Evolutionary conservation across 2,113 vertebrate species (phyloP), one percentile per base, ranked within the genome.

Genomic region (Delphinus delphis): DNA sequence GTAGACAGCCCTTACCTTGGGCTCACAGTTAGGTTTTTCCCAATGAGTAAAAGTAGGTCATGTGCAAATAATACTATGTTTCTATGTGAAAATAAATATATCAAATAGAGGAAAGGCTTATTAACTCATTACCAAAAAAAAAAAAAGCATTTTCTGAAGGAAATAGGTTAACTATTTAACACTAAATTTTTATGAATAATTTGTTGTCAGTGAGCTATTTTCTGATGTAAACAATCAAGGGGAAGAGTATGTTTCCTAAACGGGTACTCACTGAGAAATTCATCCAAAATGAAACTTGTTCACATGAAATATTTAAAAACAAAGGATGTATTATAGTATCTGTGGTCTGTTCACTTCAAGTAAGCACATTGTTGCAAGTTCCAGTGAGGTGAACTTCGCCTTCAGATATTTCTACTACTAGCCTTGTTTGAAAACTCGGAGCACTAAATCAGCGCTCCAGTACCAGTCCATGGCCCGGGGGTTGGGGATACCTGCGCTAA

Each of bases 11-110:
- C 38, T 92, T 65, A 91, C 53, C 79, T 95, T 60, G 18, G 65
- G 33, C 33, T 90, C 70, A 80, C 44, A 88, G 31, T 58, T n/a
- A 36, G 14, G 63, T 85, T 93, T 93, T 93, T 93, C 90, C 90
- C 93, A 58, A 85, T 84, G 81, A 92, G 63, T 90, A 76, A 67
- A 95, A 93, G 76, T 91, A 44, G 93, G 70, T 83, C 33, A 14
- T 83, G 74, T 1, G 5, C 55, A 96, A 91, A 84, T 84, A 95
- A 85, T 74, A 62, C 9, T 79, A 1, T 44, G 17, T 82, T 95
- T 76, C 31, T 70, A 9, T 80, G n/a, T 88, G 86, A 96, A 87
- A 96, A 93, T 76, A 67, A 86, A 93, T 86, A 63, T 50, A 60
- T 47, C 74, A 80, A 76, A 67, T 25, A 76, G 44, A 83, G 28